Conservation (phyloP, 2,888 invertebrate species). For the Acleris emargana region DNA sequence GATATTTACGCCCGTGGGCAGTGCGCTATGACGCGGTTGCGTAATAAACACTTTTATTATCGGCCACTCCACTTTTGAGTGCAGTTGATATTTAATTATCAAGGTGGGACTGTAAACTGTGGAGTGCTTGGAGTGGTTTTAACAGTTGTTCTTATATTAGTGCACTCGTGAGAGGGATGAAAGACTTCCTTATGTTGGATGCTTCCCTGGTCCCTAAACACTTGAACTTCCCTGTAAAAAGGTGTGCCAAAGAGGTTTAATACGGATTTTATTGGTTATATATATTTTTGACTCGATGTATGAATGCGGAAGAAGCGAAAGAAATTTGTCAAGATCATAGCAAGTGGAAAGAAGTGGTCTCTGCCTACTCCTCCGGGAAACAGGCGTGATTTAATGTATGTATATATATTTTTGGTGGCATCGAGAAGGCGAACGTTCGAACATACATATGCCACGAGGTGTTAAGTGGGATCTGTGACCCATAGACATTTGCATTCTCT, state of each 20-base stretch:
- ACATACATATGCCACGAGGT: too few species aligned
- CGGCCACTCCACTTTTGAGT: slow-evolving; percentile 38
- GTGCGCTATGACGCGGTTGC: slow-evolving; percentile 38
- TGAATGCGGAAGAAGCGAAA: too few species aligned
- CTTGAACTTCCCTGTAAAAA: background rate
- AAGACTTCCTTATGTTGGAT: background rate
- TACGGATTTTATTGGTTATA: too few species aligned
- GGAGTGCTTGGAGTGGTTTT: slow-evolving; percentile 22
- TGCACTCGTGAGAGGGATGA: slow-evolving; percentile 1
- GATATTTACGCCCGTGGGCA: slow-evolving; percentile 56
- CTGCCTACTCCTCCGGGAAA: too few species aligned
- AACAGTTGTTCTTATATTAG: slow-evolving; percentile 28
- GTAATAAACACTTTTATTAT: slow-evolving; percentile 39
- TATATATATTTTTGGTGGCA: too few species aligned
- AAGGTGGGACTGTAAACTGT: slow-evolving; percentile 32
- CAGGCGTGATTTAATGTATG: too few species aligned
- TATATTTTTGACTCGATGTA: too few species aligned
- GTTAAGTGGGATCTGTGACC: too few species aligned
- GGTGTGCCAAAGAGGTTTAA: background rate
- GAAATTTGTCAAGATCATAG: too few species aligned
- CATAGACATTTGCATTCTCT: too few species aligned
- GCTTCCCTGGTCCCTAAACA: background rate
- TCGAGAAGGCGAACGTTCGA: too few species aligned
- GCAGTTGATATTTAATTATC: slow-evolving; percentile 36
- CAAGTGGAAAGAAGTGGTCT: too few species aligned